Percentiles rank a stretch among this genome's conserved stretches.
These are phyloP conservation scores for Microcebus tavaratra DNA, from an alignment of 2,113 vertebrate genomes.

Conservation along the genomic window DNA sequence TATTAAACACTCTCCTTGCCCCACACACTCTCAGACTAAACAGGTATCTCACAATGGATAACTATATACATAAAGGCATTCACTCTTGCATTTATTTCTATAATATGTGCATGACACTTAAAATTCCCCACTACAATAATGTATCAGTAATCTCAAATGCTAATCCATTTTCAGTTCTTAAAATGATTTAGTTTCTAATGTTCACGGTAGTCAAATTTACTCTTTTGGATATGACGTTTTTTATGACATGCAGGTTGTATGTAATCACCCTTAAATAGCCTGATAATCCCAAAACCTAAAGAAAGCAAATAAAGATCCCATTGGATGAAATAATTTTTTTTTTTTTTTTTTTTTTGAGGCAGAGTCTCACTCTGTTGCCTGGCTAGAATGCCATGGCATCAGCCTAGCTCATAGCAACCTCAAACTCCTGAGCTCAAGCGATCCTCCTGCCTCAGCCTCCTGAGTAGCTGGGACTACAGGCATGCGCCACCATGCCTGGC, in stretches of 20 bases:
- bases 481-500: too few species aligned
- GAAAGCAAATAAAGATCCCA: constrained; percentile 13
- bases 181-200: constrained; percentile 67
- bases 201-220: constrained; percentile 56
- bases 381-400: too few species aligned
- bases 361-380: too few species aligned
- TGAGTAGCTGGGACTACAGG: too few species aligned
- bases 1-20: background rate
- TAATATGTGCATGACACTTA: constrained; percentile 51
- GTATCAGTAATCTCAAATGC: constrained; percentile 57
- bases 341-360: too few species aligned
- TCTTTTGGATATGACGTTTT: constrained; percentile 6
- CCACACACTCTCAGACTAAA: constrained; percentile 9
- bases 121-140: constrained; percentile 67
- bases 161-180: constrained; percentile 67
- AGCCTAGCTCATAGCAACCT: too few species aligned
- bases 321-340: background rate
- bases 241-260: constrained; percentile 55
- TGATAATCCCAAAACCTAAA: background rate
- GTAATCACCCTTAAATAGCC: background rate
- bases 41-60: constrained; percentile 28
- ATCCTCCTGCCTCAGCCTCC: too few species aligned
- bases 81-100: constrained; percentile 74
- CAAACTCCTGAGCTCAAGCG: too few species aligned
- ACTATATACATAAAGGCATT: constrained; percentile 70